Evolutionary conservation across 2,797 vertebrate species (phyloP).

Genomic region (Lophius americanus): DNA sequence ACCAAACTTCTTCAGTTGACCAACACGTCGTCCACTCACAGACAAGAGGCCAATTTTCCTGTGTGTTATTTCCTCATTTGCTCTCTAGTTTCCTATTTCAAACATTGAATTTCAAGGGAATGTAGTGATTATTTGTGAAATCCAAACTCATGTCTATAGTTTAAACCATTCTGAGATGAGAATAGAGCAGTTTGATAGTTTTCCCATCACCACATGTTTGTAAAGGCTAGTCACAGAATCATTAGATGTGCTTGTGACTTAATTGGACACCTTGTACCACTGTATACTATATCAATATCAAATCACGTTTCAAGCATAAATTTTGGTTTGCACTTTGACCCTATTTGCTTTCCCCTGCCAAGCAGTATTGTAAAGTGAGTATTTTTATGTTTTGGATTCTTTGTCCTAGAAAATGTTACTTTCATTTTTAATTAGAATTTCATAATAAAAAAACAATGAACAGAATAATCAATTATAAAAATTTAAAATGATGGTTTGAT

Average conservation of each 20-base stretch:
- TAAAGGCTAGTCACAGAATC: constrained; percentile 15
- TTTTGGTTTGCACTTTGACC: too few relatives aligned
- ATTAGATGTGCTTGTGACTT: constrained; percentile 23
- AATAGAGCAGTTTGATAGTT: constrained; percentile 19
- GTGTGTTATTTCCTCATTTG: constrained; percentile 7
- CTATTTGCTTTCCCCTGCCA: too few relatives aligned
- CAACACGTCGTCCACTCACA: constrained; percentile 25
- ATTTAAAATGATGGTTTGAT: too few relatives aligned
- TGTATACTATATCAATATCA: constrained; percentile 1
- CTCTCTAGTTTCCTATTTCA: constrained; percentile 6
- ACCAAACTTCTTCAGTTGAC: constrained; percentile 50
- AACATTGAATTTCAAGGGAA: constrained; percentile 14
- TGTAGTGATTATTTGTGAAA: constrained; percentile 21
- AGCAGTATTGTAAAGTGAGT: too few relatives aligned
- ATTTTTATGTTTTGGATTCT: too few relatives aligned
- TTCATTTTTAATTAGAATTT: too few relatives aligned
- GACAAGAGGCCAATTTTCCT: not conserved
- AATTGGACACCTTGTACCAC: constrained; percentile 17
- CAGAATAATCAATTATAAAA: too few relatives aligned
- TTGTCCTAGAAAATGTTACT: too few relatives aligned
- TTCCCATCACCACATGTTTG: constrained; percentile 33
- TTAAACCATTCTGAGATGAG: constrained; percentile 19
- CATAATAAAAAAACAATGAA: too few relatives aligned
- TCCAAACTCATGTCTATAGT: constrained; percentile 32
- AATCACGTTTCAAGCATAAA: constrained; percentile 3